These are phyloP conservation scores for Myanophis thanlyinensis DNA, from an alignment of 2,113 vertebrate genomes.

Conservation along the genomic window DNA sequence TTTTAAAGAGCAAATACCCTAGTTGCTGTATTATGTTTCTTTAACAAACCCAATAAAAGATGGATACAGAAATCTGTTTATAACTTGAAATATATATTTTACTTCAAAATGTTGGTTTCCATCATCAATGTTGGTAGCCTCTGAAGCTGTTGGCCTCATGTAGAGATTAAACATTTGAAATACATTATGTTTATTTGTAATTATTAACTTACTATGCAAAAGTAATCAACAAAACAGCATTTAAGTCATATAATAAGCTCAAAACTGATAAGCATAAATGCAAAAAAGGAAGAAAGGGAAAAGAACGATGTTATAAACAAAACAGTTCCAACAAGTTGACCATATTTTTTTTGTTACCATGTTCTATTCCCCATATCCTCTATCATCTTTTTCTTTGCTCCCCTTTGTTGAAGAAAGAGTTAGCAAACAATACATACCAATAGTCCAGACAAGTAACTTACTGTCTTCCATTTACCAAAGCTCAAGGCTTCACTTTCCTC, in stretches of 20 bases:
- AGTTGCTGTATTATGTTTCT: background rate
- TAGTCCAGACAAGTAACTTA: background rate
- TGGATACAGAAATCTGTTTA: constrained; percentile 24
- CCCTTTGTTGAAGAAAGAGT: background rate
- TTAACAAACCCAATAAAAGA: background rate
- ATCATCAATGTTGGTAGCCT: constrained; percentile 27
- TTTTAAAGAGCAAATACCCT: background rate
- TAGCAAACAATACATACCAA: background rate
- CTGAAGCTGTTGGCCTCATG: constrained; percentile 24
- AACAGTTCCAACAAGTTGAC: background rate
- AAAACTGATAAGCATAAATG: background rate
- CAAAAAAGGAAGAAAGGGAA: background rate
- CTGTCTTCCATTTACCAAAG: background rate
- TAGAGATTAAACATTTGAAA: background rate
- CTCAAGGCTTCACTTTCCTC: constrained; percentile 11
- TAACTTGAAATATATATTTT: background rate
- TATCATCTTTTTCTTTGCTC: background rate
- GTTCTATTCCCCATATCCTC: background rate
- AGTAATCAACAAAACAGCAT: background rate
- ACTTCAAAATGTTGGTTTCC: constrained; percentile 11
- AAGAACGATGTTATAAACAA: background rate
- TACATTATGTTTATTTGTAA: background rate
- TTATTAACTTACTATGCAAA: background rate
- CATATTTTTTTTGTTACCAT: background rate
- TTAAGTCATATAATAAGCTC: background rate